Base-by-base conservation (phyloP, 2,113 vertebrate species). In the Xiphophorus couchianus region DNA sequence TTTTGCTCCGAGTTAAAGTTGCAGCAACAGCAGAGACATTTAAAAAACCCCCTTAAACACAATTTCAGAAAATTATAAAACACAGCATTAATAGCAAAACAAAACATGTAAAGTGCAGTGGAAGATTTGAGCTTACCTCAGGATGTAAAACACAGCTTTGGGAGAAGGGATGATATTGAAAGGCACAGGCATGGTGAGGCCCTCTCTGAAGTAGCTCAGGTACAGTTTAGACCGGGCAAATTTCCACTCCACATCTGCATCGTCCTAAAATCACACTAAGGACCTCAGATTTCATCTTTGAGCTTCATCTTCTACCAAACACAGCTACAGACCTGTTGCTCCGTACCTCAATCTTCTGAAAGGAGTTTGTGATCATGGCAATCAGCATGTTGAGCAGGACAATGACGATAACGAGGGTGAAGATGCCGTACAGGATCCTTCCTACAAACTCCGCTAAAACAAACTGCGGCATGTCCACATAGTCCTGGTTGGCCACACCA, bases 361-460 rank as follows among this genome's bases (percentile, higher is more conserved):
- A 97, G 81, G 96, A 96, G 92, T 96, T 97, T 79, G 96, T 97
- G 91, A 97, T 97, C 96, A 98, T 97, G 77, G 96, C 97, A 22
- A 98, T 94, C 1, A 98, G 95, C 96, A 97, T 97, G 91, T 97
- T 97, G 76, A 98, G 96, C 14, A 97, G 93, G 13, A 97, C 95
- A 6, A 97, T 96, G 83, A 97, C 96, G 35, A 97, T 97, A 78
- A 98, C 69, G 0, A 97, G 95, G 33, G 96, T 97, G 84, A 95
- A 97, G 90, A 96, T 93, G 12, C 96, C 96, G 0, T 96, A 97
- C 9, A 98, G 91, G 44, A 96, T 88, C 63, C 93, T 89, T 30
- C 96, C 96, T 2, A 96, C 93, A 58, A 96, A 94, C 84, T 97
- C 94, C 0, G 96, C 96, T 82, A 97, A 81, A 42, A 86, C 82